A percentile compares a stretch with the other conserved stretches of the same genome.
Conservation (phyloP, 2,888 invertebrate genomes). For the Antitype chi region DNA sequence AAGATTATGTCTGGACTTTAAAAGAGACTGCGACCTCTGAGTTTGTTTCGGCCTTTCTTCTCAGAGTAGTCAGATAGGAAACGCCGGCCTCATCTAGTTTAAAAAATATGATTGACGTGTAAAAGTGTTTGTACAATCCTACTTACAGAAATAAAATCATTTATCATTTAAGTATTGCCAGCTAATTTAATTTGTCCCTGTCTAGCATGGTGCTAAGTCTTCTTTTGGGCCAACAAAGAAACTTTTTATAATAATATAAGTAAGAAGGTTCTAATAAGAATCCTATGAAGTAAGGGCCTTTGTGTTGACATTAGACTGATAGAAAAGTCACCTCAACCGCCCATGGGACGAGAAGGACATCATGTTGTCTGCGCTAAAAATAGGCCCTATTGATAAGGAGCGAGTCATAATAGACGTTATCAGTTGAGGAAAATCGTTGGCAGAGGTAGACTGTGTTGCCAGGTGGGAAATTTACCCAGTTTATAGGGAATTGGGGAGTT, state of each 20-base stretch:
- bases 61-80: too few relatives aligned
- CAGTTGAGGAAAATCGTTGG: constrained; percentile 37
- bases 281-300: neutral
- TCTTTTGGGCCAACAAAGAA: neutral
- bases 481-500: neutral
- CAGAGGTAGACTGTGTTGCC: constrained; percentile 24
- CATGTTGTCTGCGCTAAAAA: constrained; percentile 44
- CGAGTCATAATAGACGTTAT: constrained; percentile 35
- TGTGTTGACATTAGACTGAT: neutral
- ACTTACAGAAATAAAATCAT: too few relatives aligned
- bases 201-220: too few relatives aligned
- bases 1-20: too few relatives aligned
- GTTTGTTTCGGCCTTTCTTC: too few relatives aligned
- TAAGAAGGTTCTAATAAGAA: constrained; percentile 2
- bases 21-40: too few relatives aligned
- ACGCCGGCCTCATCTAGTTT: too few relatives aligned
- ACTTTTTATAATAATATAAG: neutral
- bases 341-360: neutral
- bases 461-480: neutral
- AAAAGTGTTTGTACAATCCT: too few relatives aligned
- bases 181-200: too few relatives aligned
- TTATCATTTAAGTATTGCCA: too few relatives aligned
- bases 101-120: too few relatives aligned
- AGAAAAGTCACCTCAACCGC: constrained; percentile 32
- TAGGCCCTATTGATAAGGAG: constrained; percentile 28